Evolutionary conservation across 2,797 vertebrate species (phyloP).

Genomic region (Acanthornis magna): DNA sequence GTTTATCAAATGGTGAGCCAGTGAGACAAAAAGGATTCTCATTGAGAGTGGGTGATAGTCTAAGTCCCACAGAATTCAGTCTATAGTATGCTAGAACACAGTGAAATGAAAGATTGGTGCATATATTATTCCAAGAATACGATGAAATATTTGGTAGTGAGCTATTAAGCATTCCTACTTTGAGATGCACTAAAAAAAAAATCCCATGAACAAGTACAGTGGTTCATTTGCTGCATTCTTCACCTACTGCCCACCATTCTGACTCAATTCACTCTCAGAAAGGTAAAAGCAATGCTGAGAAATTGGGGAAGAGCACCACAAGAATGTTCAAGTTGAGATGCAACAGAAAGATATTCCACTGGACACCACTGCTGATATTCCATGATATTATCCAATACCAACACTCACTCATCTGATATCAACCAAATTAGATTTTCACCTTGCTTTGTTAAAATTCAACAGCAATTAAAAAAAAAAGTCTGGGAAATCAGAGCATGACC

Average conservation of each 20-base stretch:
- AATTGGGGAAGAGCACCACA: not conserved
- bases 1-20: slow-evolving; percentile 6
- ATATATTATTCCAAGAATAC: not conserved
- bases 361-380: not conserved
- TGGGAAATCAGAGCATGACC: not conserved
- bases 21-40: not conserved
- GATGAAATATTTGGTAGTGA: not conserved
- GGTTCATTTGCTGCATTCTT: not conserved
- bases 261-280: not conserved
- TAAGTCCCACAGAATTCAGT: not conserved
- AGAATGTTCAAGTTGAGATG: fast-evolving
- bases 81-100: not conserved
- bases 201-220: not conserved
- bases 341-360: not conserved
- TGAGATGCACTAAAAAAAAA: not conserved
- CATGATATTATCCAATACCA: not conserved
- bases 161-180: not conserved
- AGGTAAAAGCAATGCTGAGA: not conserved
- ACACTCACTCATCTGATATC: not conserved
- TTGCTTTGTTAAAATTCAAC: not conserved
- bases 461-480: not conserved
- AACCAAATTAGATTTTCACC: not conserved
- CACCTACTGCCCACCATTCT: not conserved
- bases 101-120: not conserved
- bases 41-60: not conserved